Evolutionary conservation across 1,140 invertebrate genomes (phyloP), one percentile per base, ranked within the genome.

Genomic region (Ganaspis sp.): DNA sequence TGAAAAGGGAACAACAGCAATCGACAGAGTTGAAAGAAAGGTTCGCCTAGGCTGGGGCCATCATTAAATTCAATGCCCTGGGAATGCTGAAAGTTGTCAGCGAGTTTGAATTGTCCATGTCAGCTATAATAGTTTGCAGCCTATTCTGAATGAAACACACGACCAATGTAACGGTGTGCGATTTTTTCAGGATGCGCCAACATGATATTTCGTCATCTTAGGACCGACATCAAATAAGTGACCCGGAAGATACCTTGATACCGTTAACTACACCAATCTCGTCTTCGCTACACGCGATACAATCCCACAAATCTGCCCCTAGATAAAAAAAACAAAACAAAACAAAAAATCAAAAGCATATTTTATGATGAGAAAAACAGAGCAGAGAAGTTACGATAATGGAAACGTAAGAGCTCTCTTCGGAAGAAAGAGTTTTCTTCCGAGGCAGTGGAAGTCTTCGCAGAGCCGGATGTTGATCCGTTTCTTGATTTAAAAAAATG

Each of bases 121-220:
- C 58, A 64, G 54, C 23, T 26, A 26, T 26, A 29, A 26, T 64
- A 17, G 45, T 64, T 58, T 64, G 58, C 58, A 29, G 29, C 9
- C 15, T 64, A 64, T 64, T 64, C 23, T 64, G 23, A 64, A 64
- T 64, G 21, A 29, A 64, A 26, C 58, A 29, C 23, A 64, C 23
- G 21, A 26, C 54, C 23, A 64, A 29, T 64, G 58, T 64, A 64
- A 64, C 58, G 58, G 58, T 34, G 26, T 58, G 54, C 23, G 54
- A 58, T 58, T 58, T 29, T 64, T 15, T 29, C 58, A 64, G 23
- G 58, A 64, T 64, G 58, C 54, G 54, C 54, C 21, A 64, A 64
- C 54, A 64, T 49, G n/a, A 49, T 64, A 64, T 64, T 64, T 64
- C 58, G 58, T 64, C 58, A 64, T 64, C 58, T 26, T 64, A 64